These are phyloP conservation scores for Leptarthrus brevirostris DNA, from an alignment of 2,888 invertebrate genomes.

Conservation along the genomic window DNA sequence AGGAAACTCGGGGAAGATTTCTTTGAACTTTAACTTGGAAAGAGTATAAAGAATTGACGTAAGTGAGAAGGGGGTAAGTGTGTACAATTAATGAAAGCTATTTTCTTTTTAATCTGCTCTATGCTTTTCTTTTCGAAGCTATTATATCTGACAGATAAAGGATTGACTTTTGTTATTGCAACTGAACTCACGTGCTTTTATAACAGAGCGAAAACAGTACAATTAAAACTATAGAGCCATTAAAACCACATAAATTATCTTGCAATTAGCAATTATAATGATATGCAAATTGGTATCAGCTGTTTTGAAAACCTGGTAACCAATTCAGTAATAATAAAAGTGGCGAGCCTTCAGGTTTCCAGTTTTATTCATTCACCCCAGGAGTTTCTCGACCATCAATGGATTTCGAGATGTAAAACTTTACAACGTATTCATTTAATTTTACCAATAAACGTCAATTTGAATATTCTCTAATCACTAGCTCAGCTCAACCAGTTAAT, in stretches of 20 bases:
- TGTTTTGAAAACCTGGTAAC: too few species aligned
- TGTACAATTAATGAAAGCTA: neutral
- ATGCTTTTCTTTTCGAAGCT: too few species aligned
- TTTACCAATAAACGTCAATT: conserved; percentile 13
- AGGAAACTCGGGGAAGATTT: neutral
- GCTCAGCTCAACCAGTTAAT: conserved; percentile 1
- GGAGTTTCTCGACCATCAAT: conserved; percentile 1
- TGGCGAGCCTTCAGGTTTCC: too few species aligned
- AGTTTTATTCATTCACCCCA: conserved; percentile 22
- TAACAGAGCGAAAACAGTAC: too few species aligned
- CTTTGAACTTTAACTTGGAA: neutral
- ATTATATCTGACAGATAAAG: too few species aligned
- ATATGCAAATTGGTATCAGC: neutral
- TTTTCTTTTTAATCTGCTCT: neutral
- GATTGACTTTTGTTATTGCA: too few species aligned
- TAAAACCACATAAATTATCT: too few species aligned
- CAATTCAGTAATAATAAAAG: too few species aligned
- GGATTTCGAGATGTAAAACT: neutral
- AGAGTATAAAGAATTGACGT: neutral
- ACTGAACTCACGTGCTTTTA: too few species aligned
- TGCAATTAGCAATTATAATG: too few species aligned
- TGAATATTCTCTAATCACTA: conserved; percentile 9
- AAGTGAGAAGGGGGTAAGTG: neutral
- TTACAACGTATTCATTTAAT: neutral
- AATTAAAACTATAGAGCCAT: too few species aligned